A percentile compares a stretch with the other conserved stretches of the same genome.
Conservation (phyloP, 2,888 invertebrate species). For the Willowsia nigromaculata region DNA sequence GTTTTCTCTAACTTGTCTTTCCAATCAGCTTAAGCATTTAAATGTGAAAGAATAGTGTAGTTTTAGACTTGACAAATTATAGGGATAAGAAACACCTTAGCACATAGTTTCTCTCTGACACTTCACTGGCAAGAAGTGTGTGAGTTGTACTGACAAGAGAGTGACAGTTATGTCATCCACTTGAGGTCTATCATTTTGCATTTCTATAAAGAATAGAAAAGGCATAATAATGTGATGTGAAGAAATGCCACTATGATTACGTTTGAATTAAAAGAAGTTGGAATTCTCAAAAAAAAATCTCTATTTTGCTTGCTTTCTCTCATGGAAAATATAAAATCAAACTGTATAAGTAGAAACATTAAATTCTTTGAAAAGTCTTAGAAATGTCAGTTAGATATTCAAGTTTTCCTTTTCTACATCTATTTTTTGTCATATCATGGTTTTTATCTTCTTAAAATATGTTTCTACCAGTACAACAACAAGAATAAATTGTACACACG, state of each 20-base stretch:
- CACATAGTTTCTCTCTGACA: not conserved
- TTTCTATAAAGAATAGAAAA: not conserved
- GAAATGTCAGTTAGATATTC: not conserved
- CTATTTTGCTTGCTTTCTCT: conserved; percentile 29
- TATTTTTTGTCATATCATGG: conserved; percentile 26
- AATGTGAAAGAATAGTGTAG: too few species aligned
- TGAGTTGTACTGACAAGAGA: conserved; percentile 62
- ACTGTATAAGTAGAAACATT: not conserved
- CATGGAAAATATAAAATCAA: not conserved
- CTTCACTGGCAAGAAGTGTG: conserved; percentile 35
- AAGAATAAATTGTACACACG: not conserved
- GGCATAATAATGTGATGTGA: not conserved
- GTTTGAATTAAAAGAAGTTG: not conserved
- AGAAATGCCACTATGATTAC: not conserved
- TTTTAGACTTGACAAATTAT: conserved; percentile 25
- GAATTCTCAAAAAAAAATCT: not conserved
- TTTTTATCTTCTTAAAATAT: conserved; percentile 9
- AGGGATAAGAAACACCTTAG: too few species aligned
- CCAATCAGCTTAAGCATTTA: too few species aligned
- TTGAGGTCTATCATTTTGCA: conserved; percentile 59
- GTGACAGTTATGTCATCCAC: conserved; percentile 77
- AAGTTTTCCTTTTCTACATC: not conserved
- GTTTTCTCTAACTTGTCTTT: too few species aligned
- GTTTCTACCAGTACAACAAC: not conserved
- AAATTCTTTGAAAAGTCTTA: not conserved